These are phyloP conservation scores for Heliconius hortense DNA, from an alignment of 2,888 invertebrate species.

Conservation along the genomic window DNA sequence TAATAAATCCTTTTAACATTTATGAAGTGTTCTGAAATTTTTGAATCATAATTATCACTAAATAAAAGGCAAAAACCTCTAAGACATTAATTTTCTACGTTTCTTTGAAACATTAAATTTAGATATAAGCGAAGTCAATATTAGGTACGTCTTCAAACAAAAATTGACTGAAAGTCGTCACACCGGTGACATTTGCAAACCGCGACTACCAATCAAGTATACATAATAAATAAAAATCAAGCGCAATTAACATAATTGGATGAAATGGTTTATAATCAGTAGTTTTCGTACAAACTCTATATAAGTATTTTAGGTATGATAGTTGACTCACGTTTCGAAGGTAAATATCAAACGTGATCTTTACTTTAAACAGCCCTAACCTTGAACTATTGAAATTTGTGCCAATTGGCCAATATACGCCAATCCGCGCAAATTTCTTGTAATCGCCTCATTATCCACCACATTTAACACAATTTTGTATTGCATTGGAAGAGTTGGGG, in stretches of 20 bases:
- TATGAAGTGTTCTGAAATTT: no score
- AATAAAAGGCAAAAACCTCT: not conserved
- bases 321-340: constrained; percentile 23
- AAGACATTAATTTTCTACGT: not conserved
- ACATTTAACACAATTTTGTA: constrained; percentile 9
- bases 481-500: not conserved
- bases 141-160: constrained; percentile 18
- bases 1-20: no score
- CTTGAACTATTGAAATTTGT: constrained; percentile 51
- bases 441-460: constrained; percentile 11
- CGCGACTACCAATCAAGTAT: constrained; percentile 31
- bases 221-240: constrained; percentile 38
- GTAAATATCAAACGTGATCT: constrained; percentile 41
- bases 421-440: constrained; percentile 16
- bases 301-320: constrained; percentile 13
- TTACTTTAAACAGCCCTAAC: constrained; percentile 52
- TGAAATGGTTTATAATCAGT: constrained; percentile 38
- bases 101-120: not conserved
- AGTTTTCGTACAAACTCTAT: constrained; percentile 26
- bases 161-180: constrained; percentile 38
- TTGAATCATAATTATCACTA: no score
- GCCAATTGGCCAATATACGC: constrained; percentile 23
- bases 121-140: not conserved
- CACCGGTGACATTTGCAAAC: constrained; percentile 37
- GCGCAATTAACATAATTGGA: constrained; percentile 40